Conservation (phyloP, 2,888 invertebrate genomes). For the Synanthedon vespiformis region DNA sequence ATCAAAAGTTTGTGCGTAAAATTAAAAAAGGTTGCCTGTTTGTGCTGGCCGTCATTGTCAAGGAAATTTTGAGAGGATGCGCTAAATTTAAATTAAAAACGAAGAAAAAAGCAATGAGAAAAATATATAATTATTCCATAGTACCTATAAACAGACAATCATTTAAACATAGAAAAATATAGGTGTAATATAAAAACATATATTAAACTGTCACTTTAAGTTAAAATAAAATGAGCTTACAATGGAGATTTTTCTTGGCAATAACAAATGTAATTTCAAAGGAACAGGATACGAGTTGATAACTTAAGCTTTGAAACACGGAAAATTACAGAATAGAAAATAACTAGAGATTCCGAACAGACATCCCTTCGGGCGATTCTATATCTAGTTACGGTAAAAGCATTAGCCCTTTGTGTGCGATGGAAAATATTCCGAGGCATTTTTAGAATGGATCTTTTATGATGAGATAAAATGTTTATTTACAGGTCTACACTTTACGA, state of each 20-base stretch:
- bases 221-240: no score
- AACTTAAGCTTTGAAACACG: not conserved
- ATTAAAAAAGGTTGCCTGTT: no score
- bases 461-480: not conserved
- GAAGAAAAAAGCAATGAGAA: no score
- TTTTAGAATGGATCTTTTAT: not conserved
- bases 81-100: no score
- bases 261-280: not conserved
- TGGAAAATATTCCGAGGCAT: not conserved
- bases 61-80: no score
- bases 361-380: not conserved
- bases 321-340: constrained; percentile 1
- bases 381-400: not conserved
- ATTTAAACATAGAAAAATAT: no score
- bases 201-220: no score
- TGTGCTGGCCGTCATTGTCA: no score
- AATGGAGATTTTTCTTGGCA: not conserved
- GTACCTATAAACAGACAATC: no score
- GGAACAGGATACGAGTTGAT: not conserved
- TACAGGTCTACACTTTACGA: not conserved
- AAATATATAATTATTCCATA: no score
- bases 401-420: not conserved
- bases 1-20: no score
- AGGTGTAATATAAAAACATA: no score
- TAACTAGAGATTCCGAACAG: not conserved